Conservation (phyloP, 2,797 vertebrate genomes). For the Molossus molossus region DNA sequence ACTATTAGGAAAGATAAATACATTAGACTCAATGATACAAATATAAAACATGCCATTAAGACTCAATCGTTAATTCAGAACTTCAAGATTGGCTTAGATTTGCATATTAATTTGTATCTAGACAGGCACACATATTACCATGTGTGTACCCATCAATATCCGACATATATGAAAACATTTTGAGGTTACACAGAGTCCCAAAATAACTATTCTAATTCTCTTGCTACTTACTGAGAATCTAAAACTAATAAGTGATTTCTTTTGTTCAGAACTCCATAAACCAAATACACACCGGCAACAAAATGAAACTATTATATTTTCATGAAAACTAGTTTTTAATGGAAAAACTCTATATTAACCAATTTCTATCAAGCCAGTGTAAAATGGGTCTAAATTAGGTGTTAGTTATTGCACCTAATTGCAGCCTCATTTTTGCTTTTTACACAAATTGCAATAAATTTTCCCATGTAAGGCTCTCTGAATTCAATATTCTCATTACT, state of each 20-base stretch:
- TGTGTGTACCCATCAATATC: neutral
- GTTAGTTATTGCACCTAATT: constrained; percentile 69
- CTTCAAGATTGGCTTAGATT: neutral
- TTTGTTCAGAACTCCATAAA: constrained; percentile 11
- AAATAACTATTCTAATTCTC: neutral
- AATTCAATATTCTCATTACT: constrained; percentile 81
- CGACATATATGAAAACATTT: neutral
- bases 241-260: constrained; percentile 5
- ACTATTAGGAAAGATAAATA: neutral
- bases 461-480: constrained; percentile 59
- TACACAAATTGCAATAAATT: constrained; percentile 66
- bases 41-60: neutral
- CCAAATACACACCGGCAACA: constrained; percentile 49
- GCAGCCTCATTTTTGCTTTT: constrained; percentile 68
- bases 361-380: constrained; percentile 61
- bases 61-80: neutral
- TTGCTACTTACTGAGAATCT: neutral
- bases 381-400: constrained; percentile 76
- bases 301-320: constrained; percentile 55
- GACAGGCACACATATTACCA: neutral
- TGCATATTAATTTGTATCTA: constrained; percentile 5
- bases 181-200: constrained; percentile 5
- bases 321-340: constrained; percentile 70
- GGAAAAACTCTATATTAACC: constrained; percentile 54
- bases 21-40: neutral